A percentile compares a stretch with the other conserved stretches of the same genome.
Conservation (phyloP, 2,888 invertebrate species). For the Campopleginae sp. region DNA sequence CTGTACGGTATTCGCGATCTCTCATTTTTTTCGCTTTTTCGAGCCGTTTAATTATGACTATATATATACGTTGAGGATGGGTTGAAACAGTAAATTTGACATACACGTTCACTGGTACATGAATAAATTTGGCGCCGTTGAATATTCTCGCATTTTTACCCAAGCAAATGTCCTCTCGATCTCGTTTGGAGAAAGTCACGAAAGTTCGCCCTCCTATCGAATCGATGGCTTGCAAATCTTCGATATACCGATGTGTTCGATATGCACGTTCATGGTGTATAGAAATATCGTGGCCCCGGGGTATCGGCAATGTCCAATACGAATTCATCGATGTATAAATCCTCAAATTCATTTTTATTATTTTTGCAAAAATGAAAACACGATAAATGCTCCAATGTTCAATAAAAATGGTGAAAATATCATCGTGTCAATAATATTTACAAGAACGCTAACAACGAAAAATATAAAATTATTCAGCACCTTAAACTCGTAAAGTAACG, state of each 20-base stretch:
- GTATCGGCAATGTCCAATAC: constrained; percentile 38
- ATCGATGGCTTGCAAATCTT: constrained; percentile 38
- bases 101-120: background rate
- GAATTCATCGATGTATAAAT: constrained; percentile 14
- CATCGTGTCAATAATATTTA: background rate
- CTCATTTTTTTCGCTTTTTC: constrained; percentile 55
- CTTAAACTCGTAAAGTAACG: constrained; percentile 48
- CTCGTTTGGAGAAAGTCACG: constrained; percentile 66
- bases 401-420: constrained; percentile 41
- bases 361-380: constrained; percentile 3
- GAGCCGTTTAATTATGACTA: constrained; percentile 62
- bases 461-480: constrained; percentile 1
- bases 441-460: background rate
- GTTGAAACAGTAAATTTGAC: constrained; percentile 10
- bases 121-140: constrained; percentile 6
- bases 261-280: constrained; percentile 9
- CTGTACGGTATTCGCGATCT: constrained; percentile 52
- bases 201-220: constrained; percentile 68
- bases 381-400: constrained; percentile 7
- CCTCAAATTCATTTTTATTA: background rate
- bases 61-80: constrained; percentile 29
- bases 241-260: constrained; percentile 13
- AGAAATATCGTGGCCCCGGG: constrained; percentile 17
- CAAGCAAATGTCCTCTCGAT: constrained; percentile 57
- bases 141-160: constrained; percentile 56